Evolutionary conservation across 1,140 invertebrate genomes (phyloP).

Genomic region (Drosophila orosa): DNA sequence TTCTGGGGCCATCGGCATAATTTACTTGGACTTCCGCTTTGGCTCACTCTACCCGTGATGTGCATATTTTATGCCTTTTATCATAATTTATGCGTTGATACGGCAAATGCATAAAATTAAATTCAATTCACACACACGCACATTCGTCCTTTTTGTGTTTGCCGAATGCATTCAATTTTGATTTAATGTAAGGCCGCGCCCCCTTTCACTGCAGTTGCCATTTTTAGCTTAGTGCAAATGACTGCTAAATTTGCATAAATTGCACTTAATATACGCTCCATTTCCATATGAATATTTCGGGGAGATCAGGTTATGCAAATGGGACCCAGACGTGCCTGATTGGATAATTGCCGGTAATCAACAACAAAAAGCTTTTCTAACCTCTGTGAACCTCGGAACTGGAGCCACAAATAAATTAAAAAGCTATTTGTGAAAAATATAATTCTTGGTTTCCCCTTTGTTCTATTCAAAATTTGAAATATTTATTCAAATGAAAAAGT

Average conservation of each 20-base stretch:
- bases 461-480: background rate
- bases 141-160: conserved; percentile 49
- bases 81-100: conserved; percentile 73
- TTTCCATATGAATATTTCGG: conserved; percentile 40
- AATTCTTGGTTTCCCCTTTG: no score
- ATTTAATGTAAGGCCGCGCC: conserved; percentile 58
- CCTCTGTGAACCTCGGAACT: background rate
- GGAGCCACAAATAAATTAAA: conserved; percentile 13
- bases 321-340: conserved; percentile 33
- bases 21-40: conserved; percentile 63
- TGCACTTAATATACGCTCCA: conserved; percentile 50
- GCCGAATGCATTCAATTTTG: conserved; percentile 66
- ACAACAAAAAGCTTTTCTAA: conserved; percentile 32
- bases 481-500: background rate
- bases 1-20: conserved; percentile 53
- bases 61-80: conserved; percentile 73
- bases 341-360: conserved; percentile 53
- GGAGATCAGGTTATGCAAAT: conserved; percentile 33
- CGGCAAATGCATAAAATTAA: conserved; percentile 73
- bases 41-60: conserved; percentile 26
- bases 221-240: conserved; percentile 50
- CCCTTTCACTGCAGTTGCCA: conserved; percentile 13
- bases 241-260: conserved; percentile 61
- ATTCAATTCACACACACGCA: conserved; percentile 56
- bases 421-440: conserved; percentile 3